Base-by-base conservation (phyloP, 2,888 invertebrate species). In the Lacanobia wlatinum region DNA sequence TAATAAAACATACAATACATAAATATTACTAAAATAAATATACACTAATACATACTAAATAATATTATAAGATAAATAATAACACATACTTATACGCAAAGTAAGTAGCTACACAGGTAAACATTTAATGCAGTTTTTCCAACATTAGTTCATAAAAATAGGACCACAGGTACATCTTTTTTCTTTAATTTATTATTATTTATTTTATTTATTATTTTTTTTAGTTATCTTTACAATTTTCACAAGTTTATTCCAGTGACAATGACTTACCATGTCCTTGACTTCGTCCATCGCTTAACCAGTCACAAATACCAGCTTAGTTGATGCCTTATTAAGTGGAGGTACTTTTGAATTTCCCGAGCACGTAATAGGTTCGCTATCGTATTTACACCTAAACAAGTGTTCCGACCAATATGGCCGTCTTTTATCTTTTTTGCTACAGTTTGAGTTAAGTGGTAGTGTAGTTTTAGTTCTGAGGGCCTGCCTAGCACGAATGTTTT, bases 341-440 rank as follows among this genome's bases (percentile, higher is more conserved):
- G 69, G 69, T 73, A 68, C 70, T 53, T 83, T 80, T 74, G 76
- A 74, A 73, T 79, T 79, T 80, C 73, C 83, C 53, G 50, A 68
- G 77, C 83, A 86, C 81, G 83, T 79, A 76, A 86, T 80, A 79
- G 70, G 76, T 76, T 46, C 58, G 69, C 70, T 80, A 71, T 86
- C 80, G 61, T 84, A 78, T 85, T 86, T 80, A 81, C 78, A 80
- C 75, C 66, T 70, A 77, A 85, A 78, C 77, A 85, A 80, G 76
- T 82, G 81, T 87, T 78, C 59, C 66, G 46, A 48, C 70, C 38
- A 73, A 73, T 86, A 70, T 66, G 59, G 67, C 53, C 66, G 59
- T 70, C 53, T 77, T 74, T 64, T 75, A 58, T 67, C n/a, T 62
- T 65, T 75, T 80, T 63, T 65, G 60, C 28, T 52, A 38, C 28